A percentile compares a stretch with the other conserved stretches of the same genome.
phyloP scores from a whole-genome alignment of 2,888 invertebrate genomes.

The Drosophila melanosoma region DNA sequence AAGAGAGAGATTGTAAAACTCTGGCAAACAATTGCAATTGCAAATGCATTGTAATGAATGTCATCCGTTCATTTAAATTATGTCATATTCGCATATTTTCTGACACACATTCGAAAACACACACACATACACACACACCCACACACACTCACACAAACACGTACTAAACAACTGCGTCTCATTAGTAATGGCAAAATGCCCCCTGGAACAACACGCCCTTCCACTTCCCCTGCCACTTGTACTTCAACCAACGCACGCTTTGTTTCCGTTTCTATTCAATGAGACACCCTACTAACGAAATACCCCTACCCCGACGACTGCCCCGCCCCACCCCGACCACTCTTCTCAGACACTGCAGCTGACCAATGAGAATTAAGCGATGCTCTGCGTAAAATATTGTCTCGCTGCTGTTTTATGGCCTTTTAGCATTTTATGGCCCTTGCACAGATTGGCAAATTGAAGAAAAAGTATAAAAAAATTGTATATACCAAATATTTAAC shows the following conservation, averaged over 20 bases:
- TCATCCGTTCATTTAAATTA: conserved; percentile 82
- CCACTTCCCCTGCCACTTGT: background rate
- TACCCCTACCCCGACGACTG: background rate
- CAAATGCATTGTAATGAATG: conserved; percentile 79
- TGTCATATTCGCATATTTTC: conserved; percentile 62
- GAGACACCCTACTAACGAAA: conserved; percentile 44
- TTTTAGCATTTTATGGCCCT: conserved; percentile 21
- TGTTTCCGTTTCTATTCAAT: conserved; percentile 59
- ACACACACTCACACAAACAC: conserved; percentile 16
- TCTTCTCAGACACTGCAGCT: conserved; percentile 23
- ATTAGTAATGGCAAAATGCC: conserved; percentile 62
- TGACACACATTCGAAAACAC: conserved; percentile 63
- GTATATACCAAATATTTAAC: background rate
- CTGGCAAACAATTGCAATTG: conserved; percentile 49
- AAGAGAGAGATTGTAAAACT: conserved; percentile 3
- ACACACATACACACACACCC: conserved; percentile 16
- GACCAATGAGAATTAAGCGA: conserved; percentile 54
- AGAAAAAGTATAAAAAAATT: background rate
- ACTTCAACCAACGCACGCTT: conserved; percentile 42
- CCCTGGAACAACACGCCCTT: conserved; percentile 6
- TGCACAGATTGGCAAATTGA: conserved; percentile 19
- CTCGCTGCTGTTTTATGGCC: conserved; percentile 18
- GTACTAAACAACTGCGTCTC: conserved; percentile 63
- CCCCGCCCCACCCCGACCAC: background rate
- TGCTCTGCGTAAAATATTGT: conserved; percentile 26